Evolutionary conservation across 2,113 vertebrate species (phyloP).

Genomic region (Nesogale talazaci): DNA sequence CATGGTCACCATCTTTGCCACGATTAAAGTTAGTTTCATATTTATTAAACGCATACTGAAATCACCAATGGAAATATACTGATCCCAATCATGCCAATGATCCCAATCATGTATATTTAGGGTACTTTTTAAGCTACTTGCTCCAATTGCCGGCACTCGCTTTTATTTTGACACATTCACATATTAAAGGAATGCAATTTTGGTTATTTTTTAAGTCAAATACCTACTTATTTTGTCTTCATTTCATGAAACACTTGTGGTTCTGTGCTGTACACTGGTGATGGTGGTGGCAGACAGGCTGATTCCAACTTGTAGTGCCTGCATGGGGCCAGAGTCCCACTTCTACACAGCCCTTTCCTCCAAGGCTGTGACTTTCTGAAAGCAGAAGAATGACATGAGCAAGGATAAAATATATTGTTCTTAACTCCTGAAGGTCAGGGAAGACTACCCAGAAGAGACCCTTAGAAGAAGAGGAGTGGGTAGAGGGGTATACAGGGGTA

Average conservation of each 20-base stretch:
- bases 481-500: not conserved
- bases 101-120: too few relatives aligned
- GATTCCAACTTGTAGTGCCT: not conserved
- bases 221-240: not conserved
- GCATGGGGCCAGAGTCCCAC: not conserved
- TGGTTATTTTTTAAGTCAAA: not conserved
- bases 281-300: not conserved
- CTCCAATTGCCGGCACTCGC: not conserved
- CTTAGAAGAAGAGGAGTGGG: not conserved
- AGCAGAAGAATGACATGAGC: not conserved
- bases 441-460: not conserved
- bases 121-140: not conserved
- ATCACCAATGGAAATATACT: fast-evolving
- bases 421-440: not conserved
- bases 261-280: not conserved
- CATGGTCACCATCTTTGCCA: too few relatives aligned
- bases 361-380: not conserved
- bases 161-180: not conserved
- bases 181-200: not conserved
- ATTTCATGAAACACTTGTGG: not conserved
- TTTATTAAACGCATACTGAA: not conserved
- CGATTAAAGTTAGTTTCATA: not conserved
- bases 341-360: not conserved
- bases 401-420: not conserved
- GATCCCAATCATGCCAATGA: too few relatives aligned